Conservation (phyloP, 2,797 vertebrate genomes). For the Schizothorax lantsangensis region DNA sequence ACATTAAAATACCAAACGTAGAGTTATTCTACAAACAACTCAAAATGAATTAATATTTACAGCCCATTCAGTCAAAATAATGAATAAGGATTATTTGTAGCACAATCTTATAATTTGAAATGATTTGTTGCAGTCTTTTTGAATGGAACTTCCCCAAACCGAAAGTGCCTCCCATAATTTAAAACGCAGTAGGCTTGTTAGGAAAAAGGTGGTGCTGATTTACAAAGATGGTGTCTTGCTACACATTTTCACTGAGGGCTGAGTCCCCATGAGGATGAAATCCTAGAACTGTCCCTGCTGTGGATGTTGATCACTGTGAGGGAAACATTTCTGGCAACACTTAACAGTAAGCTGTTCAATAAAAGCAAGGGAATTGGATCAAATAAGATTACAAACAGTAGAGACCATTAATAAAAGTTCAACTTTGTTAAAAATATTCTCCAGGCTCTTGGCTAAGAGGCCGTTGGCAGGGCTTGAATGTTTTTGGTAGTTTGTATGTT, state of each 20-base stretch:
- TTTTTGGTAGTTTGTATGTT: constrained; percentile 42
- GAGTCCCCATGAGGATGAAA: constrained; percentile 1
- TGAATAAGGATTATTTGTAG: too few species aligned
- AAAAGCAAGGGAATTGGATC: constrained; percentile 10
- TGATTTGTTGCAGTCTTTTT: too few species aligned
- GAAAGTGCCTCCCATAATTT: too few species aligned
- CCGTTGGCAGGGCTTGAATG: constrained; percentile 30
- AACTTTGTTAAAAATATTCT: constrained; percentile 37
- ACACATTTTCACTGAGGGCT: constrained; percentile 2
- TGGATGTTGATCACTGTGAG: constrained; percentile 7
- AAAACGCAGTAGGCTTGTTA: too few species aligned
- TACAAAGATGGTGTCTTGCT: neutral
- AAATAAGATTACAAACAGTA: constrained; percentile 22
- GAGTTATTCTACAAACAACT: too few species aligned
- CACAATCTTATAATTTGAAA: too few species aligned
- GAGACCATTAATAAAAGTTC: constrained; percentile 27
- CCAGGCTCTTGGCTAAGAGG: constrained; percentile 22
- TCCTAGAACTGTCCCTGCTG: neutral
- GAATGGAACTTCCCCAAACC: too few species aligned
- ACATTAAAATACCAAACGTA: too few species aligned
- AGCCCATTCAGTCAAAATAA: too few species aligned
- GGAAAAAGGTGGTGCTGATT: neutral
- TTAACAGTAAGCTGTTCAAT: neutral
- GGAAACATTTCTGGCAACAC: neutral
- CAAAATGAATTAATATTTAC: too few species aligned